Evolutionary conservation across 2,797 vertebrate species (phyloP), one percentile per base, ranked within the genome.

Genomic region (Lepilemur septentrionalis): DNA sequence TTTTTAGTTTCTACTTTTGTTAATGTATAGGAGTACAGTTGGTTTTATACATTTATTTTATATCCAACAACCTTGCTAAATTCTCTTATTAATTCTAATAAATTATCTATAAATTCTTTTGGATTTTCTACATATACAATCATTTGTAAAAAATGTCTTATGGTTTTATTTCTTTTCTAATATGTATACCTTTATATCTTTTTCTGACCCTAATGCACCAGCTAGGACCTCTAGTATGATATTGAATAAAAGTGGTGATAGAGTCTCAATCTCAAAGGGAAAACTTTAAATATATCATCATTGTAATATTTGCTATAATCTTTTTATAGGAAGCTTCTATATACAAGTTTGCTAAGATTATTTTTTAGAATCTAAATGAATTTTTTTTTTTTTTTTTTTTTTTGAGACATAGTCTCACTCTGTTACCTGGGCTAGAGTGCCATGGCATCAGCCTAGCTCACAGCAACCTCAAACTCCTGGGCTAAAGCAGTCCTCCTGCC

Each of bases 1-100:
- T 4, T 88, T 91, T 91, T 38, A 75, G 81, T 86, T 75, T 92
- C 57, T 81, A 23, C 28, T 81, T 96, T 93, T 94, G 17, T 88
- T 87, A 22, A 5, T 93, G 20, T 70, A 38, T 67, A 43, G 38
- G 22, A 93, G 67, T 50, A 11, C 17, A 48, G 32, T 89, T 89
- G 10, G 9, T 80, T 97, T 97, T 89, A 6, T 70, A 75, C 17
- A 89, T 75, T 85, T 23, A 84, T 95, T 92, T 73, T 65, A 4
- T 92, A 79, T 46, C 14, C 7, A 38, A 25, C 14, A 67, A 43
- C n/a, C 25, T 76, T 79, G 28, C 79, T 81, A 86, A 76, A 69
- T 93, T 90, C 2, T 75, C 20, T 69, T 81, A 82, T 61, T 90
- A 55, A 90, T 89, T 46, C 1, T 63, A 70, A 46, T 78, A 55